Evolutionary conservation across 2,797 vertebrate species (phyloP).

Genomic region (Eulemur mongoz): DNA sequence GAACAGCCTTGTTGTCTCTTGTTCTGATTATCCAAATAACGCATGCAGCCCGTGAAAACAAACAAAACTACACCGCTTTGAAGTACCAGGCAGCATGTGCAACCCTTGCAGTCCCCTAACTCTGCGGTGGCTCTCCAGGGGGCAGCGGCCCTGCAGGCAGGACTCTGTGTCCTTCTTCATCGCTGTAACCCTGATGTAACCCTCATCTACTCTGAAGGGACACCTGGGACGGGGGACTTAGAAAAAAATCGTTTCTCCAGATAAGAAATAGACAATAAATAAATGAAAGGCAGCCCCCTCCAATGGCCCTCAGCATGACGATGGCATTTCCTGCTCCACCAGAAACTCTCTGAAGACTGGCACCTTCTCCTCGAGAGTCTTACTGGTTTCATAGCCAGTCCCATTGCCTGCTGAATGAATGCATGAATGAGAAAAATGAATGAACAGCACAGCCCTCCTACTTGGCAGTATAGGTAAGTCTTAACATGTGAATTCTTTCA

Average conservation of each 20-base stretch:
- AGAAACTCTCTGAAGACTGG: background rate
- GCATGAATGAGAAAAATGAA: background rate
- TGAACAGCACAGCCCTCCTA: background rate
- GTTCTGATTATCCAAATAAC: background rate
- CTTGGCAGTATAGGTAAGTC: background rate
- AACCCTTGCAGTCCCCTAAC: no score
- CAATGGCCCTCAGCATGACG: background rate
- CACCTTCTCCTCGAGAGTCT: background rate
- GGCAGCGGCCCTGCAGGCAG: rapidly evolving
- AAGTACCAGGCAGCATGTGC: background rate
- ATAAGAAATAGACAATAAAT: background rate
- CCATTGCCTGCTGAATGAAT: background rate
- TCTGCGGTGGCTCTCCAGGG: background rate
- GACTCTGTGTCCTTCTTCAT: background rate
- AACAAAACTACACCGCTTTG: background rate
- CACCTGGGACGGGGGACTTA: background rate
- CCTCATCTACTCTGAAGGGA: background rate
- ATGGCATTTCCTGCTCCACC: background rate
- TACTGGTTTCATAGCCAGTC: background rate
- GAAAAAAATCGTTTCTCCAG: background rate
- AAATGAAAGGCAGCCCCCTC: background rate
- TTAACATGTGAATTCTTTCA: background rate
- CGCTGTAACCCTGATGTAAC: background rate
- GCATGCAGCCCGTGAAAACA: background rate
- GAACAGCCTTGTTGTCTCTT: background rate